These are phyloP conservation scores for Pampus argenteus DNA, from an alignment of 2,797 vertebrate species.

Conservation along the genomic window DNA sequence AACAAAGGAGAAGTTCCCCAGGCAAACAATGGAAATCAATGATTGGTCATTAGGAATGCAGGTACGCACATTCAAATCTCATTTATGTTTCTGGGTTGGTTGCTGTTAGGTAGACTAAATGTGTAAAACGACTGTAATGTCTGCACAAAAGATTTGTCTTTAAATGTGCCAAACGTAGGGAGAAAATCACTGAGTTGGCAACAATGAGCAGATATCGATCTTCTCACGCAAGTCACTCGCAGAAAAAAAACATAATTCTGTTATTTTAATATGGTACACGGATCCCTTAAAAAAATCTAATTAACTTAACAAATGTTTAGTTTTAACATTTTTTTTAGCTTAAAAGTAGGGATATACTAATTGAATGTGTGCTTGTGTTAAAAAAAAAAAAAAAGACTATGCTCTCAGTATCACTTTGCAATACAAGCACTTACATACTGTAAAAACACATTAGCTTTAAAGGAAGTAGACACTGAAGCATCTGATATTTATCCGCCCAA, in stretches of 20 bases:
- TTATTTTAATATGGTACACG: neutral
- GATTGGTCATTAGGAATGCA: neutral
- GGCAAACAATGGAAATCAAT: neutral
- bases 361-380: neutral
- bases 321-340: neutral
- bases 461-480: slow-evolving; percentile 12
- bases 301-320: neutral
- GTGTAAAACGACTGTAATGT: neutral
- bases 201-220: neutral
- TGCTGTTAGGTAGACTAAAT: neutral
- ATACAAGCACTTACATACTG: neutral
- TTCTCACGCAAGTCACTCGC: too few relatives aligned
- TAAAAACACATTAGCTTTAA: slow-evolving; percentile 12
- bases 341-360: neutral
- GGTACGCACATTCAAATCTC: neutral
- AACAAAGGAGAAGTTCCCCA: neutral
- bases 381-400: neutral
- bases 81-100: neutral
- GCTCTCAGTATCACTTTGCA: slow-evolving; percentile 21
- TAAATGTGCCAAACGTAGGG: neutral
- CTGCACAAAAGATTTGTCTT: neutral
- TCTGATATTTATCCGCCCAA: neutral
- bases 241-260: neutral
- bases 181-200: neutral
- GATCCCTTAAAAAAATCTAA: neutral